Conservation (phyloP, 1,140 invertebrate species). For the Lanistes nyassanus region DNA sequence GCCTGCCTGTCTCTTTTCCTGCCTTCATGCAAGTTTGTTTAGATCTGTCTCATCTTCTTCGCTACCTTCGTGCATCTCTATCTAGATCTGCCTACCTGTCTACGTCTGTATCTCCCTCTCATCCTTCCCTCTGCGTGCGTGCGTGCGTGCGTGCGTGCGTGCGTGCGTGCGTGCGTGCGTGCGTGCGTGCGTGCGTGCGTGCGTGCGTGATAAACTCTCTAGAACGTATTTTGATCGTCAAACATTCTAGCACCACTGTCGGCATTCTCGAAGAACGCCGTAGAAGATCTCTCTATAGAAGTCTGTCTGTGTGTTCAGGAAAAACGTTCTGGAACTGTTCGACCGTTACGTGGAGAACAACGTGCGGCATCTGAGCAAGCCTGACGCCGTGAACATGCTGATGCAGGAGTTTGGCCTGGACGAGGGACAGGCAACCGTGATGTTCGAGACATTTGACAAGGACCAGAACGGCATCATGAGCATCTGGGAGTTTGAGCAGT, state of each 20-base stretch:
- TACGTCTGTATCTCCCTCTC: neutral
- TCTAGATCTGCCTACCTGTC: neutral
- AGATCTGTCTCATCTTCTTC: neutral
- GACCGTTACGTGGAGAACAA: constrained; percentile 56
- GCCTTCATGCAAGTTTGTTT: neutral
- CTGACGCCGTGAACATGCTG: constrained; percentile 51
- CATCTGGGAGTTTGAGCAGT: constrained; percentile 63
- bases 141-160: constrained; percentile 3
- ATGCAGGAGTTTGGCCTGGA: constrained; percentile 52
- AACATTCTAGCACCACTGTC: neutral
- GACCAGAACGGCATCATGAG: constrained; percentile 58
- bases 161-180: constrained; percentile 14
- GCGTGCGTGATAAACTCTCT: neutral
- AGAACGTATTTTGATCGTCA: neutral
- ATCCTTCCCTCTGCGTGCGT: too few species aligned
- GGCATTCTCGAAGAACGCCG: neutral
- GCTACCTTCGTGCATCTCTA: neutral
- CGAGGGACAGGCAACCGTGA: constrained; percentile 46
- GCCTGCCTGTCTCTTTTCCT: neutral
- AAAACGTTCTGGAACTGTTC: constrained; percentile 54
- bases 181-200: constrained; percentile 15
- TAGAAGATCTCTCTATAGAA: neutral
- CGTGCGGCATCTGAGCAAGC: constrained; percentile 47
- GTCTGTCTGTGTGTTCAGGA: constrained; percentile 32
- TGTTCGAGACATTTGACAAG: constrained; percentile 62